Percentiles rank a stretch among this genome's conserved stretches.
These are phyloP conservation scores for Ypsolopha scabrella DNA, from an alignment of 2,888 invertebrate genomes.

Conservation along the genomic window DNA sequence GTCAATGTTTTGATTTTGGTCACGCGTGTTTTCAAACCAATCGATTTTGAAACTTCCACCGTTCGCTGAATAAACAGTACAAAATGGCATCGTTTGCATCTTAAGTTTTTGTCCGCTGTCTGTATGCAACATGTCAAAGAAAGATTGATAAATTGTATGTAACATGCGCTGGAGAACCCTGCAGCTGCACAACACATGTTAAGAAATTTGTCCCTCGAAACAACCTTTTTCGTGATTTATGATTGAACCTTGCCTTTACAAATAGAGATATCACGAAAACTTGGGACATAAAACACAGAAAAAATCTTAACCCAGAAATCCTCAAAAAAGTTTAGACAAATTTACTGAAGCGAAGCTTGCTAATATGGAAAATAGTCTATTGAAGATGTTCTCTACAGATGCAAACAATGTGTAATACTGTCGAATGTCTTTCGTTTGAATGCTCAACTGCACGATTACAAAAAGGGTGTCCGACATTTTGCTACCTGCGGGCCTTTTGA, in stretches of 20 bases:
- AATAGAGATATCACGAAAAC: constrained; percentile 11
- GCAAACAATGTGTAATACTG: constrained; percentile 12
- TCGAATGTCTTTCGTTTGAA: constrained; percentile 33
- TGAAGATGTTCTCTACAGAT: no score
- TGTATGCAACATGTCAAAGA: constrained; percentile 8
- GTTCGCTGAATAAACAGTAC: not conserved
- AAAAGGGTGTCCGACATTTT: constrained; percentile 19
- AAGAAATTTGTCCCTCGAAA: constrained; percentile 41
- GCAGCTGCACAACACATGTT: constrained; percentile 61
- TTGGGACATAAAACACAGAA: not conserved
- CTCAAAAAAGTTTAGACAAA: no score
- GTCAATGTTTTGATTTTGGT: constrained; percentile 49
- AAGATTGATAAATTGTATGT: constrained; percentile 18
- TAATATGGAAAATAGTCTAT: no score
- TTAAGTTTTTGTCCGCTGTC: not conserved
- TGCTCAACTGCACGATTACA: constrained; percentile 32
- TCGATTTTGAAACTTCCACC: constrained; percentile 6
- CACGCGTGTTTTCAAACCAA: constrained; percentile 29
- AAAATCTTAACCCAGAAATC: no score
- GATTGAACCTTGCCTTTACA: constrained; percentile 8
- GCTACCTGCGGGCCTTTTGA: constrained; percentile 37
- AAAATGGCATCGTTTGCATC: not conserved
- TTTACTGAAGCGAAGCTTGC: no score
- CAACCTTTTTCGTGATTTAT: constrained; percentile 55
- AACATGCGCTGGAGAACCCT: constrained; percentile 20